Evolutionary conservation across 2,797 vertebrate genomes (phyloP).

Genomic region (Argya squamiceps): DNA sequence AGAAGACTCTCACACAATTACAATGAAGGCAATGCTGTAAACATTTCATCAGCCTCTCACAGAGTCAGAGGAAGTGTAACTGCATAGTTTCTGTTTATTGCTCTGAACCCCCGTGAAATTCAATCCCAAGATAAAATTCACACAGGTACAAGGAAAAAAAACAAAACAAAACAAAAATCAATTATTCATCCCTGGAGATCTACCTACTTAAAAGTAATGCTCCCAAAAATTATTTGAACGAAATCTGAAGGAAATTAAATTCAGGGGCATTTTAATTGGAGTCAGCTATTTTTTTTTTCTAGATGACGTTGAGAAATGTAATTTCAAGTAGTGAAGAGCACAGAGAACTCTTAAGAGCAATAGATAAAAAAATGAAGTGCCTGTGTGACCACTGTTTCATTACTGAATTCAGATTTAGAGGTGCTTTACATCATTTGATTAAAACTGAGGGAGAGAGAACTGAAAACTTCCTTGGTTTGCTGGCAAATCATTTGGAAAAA

Average conservation of each 20-base stretch:
- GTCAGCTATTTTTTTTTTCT: neutral
- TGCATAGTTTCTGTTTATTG: neutral
- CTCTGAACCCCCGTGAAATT: neutral
- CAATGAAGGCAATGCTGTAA: neutral
- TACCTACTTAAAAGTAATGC: neutral
- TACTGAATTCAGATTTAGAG: neutral
- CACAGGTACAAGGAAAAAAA: neutral
- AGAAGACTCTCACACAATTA: neutral
- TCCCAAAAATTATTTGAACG: neutral
- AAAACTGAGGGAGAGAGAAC: neutral
- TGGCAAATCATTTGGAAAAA: neutral
- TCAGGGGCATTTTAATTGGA: neutral
- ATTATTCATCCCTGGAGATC: neutral
- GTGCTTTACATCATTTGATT: neutral
- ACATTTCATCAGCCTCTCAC: neutral
- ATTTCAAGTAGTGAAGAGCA: neutral
- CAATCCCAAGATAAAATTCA: neutral
- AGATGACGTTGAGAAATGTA: neutral
- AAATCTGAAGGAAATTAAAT: neutral
- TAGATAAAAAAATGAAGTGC: neutral
- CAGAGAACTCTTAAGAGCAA: neutral
- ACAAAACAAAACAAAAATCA: neutral
- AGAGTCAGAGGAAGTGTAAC: neutral
- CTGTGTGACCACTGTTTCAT: neutral
- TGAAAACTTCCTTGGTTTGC: neutral